Evolutionary conservation across 2,888 invertebrate genomes (phyloP), one percentile per base, ranked within the genome.

Genomic region (Chelonus formosanus): DNA sequence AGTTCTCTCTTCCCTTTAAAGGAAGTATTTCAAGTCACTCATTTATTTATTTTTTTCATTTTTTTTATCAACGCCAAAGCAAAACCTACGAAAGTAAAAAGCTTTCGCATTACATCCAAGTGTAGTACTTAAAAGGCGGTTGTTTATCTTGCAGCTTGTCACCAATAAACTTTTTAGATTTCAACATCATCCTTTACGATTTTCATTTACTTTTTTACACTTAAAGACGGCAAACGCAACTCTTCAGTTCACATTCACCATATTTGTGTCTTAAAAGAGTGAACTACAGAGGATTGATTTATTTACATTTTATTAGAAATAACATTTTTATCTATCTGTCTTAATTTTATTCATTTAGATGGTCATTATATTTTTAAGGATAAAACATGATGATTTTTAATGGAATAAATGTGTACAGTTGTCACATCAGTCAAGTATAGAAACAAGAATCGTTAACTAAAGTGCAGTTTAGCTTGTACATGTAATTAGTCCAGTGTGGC

Each of bases 91-190:
- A 20, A 43, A 4, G 43, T n/a, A 48, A 59, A 63, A 63, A 66
- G 59, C 50, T 50, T 54, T 56, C 31, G 65, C 67, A 68, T 71
- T 71, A 70, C 60, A 10, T 55, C 44, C 63, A 53, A 67, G 66
- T 60, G 68, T 62, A 44, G 58, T 45, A 55, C 57, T 60, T 45
- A 57, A 65, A 60, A 65, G 44, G 55, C 57, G 67, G 60, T 54
- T 71, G 70, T 70, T 73, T 72, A 71, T 69, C 70, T 69, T 68
- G 67, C 67, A 65, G 68, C 67, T 68, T 65, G 69, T 56, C 65
- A 65, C 65, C 71, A 63, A 67, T 67, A 68, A 70, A 70, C 20
- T 59, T 35, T 45, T 31, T 34, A 45, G 48, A 48, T 34, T 32
- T 45, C 47, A 45, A 40, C 10, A 32, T 43, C 31, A 31, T 36